Base-by-base conservation (phyloP, 2,888 invertebrate species). In the Agonopterix heracliana region DNA sequence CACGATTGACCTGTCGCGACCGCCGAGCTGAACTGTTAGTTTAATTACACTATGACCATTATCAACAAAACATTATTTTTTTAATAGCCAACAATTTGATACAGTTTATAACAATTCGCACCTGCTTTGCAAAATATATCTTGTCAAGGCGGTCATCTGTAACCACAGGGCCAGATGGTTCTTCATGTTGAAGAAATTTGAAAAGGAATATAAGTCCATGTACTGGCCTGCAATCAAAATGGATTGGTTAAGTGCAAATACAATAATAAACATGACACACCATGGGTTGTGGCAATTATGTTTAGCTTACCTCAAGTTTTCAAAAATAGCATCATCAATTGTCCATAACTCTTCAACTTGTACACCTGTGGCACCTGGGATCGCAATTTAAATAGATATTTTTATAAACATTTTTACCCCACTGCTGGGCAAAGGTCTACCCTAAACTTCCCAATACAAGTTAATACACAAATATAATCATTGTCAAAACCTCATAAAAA, bases 321-420 rank as follows among this genome's bases (percentile, higher is more conserved):
- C 94, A 78, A 98, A 98, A 44, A 94, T 94, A 42, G 95, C 94
- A 51, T 94, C 93, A 71, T 98, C 98, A 59, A 99, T 91, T 61
- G 95, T 95, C 96, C 98, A 99, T 60, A 99, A 87, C 89, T 99
- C 99, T 89, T 99, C 99, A 0, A 99, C 98, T 84, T 99, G 98
- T 0, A 95, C 95, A 10, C 98, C 98, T 76, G 92, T 94, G 35
- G 95, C 96, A 59, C 98, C 98, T 98, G 67, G 11, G 5, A 11
- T 38, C 3, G 7, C 7, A 26, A 5, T 26, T 17, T 17, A 17
- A 17, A 26, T 26, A 26, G 5, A 26, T n/a, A 7, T 1, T 26
- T 17, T 26, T 26, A 3, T 26, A 26, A 26, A 2, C 26, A 5
- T 0, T 3, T 26, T 26, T 7, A 26, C 7, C 5, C 26, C 26